phyloP scores from a whole-genome alignment of 2,797 vertebrate species.

The Anas acuta region DNA sequence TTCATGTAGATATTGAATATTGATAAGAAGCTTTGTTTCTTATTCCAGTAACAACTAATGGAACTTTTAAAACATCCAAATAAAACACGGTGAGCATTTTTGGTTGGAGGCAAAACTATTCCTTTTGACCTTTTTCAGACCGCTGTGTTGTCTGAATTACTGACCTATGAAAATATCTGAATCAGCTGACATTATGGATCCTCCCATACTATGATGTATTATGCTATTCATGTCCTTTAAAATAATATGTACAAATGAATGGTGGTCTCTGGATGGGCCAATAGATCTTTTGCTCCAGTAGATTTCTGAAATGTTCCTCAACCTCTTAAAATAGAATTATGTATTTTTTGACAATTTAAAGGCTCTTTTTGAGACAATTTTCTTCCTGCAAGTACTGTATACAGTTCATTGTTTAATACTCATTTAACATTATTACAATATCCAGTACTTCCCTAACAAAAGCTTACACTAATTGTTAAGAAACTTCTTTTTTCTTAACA shows the following conservation, averaged over 20 bases:
- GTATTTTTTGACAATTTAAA: background rate
- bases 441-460: background rate
- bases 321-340: background rate
- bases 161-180: background rate
- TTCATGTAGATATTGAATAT: background rate
- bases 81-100: background rate
- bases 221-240: background rate
- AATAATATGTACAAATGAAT: background rate
- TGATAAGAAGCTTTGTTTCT: background rate
- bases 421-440: background rate
- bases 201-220: background rate
- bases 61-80: background rate
- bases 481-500: background rate
- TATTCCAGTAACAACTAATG: background rate
- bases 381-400: background rate
- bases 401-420: background rate
- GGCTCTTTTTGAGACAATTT: background rate
- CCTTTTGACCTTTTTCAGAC: background rate
- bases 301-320: background rate
- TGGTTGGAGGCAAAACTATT: background rate
- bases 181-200: background rate
- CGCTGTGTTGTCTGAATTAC: background rate
- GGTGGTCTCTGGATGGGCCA: background rate
- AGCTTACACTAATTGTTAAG: background rate
- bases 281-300: background rate